A percentile compares a stretch with the other conserved stretches of the same genome.
phyloP scores from a whole-genome alignment of 2,888 invertebrate species.

The Polydrusus tereticollis region DNA sequence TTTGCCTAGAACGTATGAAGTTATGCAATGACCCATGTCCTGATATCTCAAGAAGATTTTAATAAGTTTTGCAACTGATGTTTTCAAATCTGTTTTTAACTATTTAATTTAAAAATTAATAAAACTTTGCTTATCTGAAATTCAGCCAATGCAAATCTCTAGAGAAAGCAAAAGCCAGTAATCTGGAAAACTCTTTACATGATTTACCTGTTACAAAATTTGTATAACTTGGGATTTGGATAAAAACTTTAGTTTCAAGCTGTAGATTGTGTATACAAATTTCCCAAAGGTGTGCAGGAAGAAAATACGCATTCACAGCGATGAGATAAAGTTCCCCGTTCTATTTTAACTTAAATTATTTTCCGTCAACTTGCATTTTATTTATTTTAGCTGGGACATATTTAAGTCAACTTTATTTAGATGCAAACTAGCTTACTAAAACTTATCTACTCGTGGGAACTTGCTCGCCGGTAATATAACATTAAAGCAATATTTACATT shows the following conservation, averaged over 20 bases:
- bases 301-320: conserved; percentile 43
- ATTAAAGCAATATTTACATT: neutral
- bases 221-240: conserved; percentile 46
- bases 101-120: conserved; percentile 36
- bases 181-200: conserved; percentile 45
- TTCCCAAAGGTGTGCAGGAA: conserved; percentile 48
- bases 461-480: neutral
- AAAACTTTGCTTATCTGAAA: conserved; percentile 32
- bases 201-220: conserved; percentile 46
- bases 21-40: neutral
- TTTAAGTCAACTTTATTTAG: conserved; percentile 25
- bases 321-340: conserved; percentile 40
- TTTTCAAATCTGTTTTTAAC: conserved; percentile 17
- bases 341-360: conserved; percentile 47
- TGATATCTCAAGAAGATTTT: neutral
- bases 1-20: neutral
- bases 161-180: conserved; percentile 28
- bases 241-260: conserved; percentile 48
- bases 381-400: conserved; percentile 30
- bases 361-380: conserved; percentile 39
- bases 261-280: conserved; percentile 50
- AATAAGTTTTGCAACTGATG: neutral
- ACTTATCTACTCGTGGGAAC: neutral
- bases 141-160: conserved; percentile 30
- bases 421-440: conserved; percentile 13